These are phyloP conservation scores for Suillia variegata DNA, from an alignment of 2,888 invertebrate genomes.

Conservation along the genomic window DNA sequence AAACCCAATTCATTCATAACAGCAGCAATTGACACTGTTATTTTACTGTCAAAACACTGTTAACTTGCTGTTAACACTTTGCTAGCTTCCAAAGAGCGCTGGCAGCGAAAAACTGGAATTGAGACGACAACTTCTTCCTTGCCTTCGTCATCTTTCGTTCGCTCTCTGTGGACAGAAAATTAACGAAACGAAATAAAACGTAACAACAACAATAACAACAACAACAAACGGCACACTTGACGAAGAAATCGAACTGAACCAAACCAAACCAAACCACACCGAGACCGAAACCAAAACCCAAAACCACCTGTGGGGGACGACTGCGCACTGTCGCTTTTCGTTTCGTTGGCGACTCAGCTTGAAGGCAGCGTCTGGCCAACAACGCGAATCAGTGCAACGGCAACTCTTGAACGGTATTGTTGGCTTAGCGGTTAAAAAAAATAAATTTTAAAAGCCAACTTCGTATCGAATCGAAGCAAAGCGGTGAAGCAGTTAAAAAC, in stretches of 20 bases:
- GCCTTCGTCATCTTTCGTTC: neutral
- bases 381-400: conserved; percentile 58
- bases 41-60: neutral
- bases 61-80: neutral
- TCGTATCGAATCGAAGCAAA: neutral
- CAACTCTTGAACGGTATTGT: conserved; percentile 61
- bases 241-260: no score
- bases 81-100: neutral
- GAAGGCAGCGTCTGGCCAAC: conserved; percentile 41
- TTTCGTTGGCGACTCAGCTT: conserved; percentile 23
- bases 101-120: neutral
- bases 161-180: conserved; percentile 1
- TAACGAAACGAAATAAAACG: conserved; percentile 27
- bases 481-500: neutral
- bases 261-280: no score
- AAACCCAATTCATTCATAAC: no score
- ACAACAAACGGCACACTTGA: conserved; percentile 6
- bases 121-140: no score
- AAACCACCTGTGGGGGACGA: conserved; percentile 12
- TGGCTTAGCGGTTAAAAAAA: conserved; percentile 43
- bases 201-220: conserved; percentile 8
- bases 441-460: neutral
- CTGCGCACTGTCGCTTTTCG: neutral
- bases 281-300: no score
- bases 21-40: no score